Percentiles rank a stretch among this genome's conserved stretches.
These are phyloP conservation scores for Oreotrochilus melanogaster DNA, from an alignment of 2,113 vertebrate species.

Conservation along the genomic window DNA sequence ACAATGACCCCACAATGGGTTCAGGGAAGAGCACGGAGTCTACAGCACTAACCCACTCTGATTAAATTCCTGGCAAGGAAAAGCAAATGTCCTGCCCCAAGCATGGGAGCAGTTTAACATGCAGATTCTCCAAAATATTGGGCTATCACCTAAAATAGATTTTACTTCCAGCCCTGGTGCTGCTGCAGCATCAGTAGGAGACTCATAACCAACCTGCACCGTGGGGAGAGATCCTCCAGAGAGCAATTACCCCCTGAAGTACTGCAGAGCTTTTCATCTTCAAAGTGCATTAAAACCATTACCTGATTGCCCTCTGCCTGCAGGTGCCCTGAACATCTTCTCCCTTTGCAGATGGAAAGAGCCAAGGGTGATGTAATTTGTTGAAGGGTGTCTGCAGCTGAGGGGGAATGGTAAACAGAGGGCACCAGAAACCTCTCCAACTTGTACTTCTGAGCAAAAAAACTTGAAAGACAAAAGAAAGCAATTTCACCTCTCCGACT, in stretches of 20 bases:
- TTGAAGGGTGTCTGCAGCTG: background rate
- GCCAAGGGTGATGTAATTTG: background rate
- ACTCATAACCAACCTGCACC: no score
- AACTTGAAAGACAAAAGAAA: background rate
- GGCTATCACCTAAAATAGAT: background rate
- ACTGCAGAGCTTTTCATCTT: background rate
- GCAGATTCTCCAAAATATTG: background rate
- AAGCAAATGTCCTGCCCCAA: rapidly evolving
- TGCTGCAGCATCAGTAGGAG: no score
- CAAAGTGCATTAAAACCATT: background rate
- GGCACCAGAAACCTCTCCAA: background rate
- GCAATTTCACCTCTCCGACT: background rate
- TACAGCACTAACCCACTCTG: rapidly evolving
- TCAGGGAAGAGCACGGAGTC: background rate
- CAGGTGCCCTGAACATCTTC: background rate
- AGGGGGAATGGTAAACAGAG: background rate
- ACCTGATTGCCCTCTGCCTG: background rate
- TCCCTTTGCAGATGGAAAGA: background rate
- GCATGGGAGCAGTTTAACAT: rapidly evolving
- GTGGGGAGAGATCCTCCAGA: no score
- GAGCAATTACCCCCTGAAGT: background rate
- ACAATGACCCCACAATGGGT: background rate
- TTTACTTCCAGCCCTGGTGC: no score
- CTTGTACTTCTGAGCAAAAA: background rate
- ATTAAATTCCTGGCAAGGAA: rapidly evolving